Base-by-base conservation (phyloP, 1,140 invertebrate genomes). In the Drosophila equinoxialis region DNA sequence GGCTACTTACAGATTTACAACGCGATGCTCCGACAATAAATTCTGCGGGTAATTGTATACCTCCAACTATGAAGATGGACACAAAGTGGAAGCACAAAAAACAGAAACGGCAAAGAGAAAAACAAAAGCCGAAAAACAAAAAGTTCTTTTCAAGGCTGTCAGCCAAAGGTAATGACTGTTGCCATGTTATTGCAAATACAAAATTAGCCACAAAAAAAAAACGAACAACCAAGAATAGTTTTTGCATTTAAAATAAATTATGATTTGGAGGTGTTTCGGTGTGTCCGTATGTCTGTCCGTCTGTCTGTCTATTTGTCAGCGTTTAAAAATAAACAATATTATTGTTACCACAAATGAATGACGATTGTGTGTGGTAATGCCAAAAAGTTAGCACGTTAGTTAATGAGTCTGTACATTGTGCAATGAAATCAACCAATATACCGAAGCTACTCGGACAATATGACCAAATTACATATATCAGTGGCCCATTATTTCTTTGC, bases 1-100 rank as follows among this genome's bases (percentile, higher is more conserved):
- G 74, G 73, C 73, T 77, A 77, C 74, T 77, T 77, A 77, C 70
- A 77, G 74, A 77, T 77, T 77, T 77, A 77, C 74, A 77, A 33
- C 74, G 66, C 74, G 54, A 60, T 66, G 74, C 57, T 70, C 41
- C 60, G 14, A 57, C 60, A 74, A 77, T 77, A 77, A 77, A 77
- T 77, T 77, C 60, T 54, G 74, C 66, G 45, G 66, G 74, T 77
- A 77, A 77, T 77, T 77, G 73, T 76, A 55, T 45, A 26, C 45
- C 20, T 51, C 17, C 8, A 51, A 51, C 17, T 51, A 23, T 10
- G 45, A 51, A 51, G 17, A 51, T 51, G 45, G 11, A 51, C 17
- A 51, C 8, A 51, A 51, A 11, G 45, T 20, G 17, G 45, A 17
- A 63, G 30, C 10, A 20, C 13, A 3, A 1, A 42, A 33, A 45